Evolutionary conservation across 2,888 invertebrate genomes (phyloP).

Genomic region (Scotopteryx bipunctaria): DNA sequence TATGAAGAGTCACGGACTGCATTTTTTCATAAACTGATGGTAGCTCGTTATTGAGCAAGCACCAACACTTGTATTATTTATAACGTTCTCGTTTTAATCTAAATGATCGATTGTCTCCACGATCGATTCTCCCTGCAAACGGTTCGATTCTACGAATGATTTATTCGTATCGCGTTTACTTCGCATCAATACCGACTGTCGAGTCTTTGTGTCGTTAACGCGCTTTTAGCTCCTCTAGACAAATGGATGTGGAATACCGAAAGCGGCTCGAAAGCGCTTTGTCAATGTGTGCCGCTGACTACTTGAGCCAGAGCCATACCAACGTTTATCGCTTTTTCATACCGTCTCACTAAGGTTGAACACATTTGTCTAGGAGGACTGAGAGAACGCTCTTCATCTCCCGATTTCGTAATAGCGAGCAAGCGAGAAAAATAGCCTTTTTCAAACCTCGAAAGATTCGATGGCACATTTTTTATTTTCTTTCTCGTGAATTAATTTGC

Average conservation of each 20-base stretch:
- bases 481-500: constrained; percentile 70
- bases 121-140: constrained; percentile 59
- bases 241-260: constrained; percentile 3
- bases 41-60: no score
- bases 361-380: constrained; percentile 1
- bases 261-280: not conserved
- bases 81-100: constrained; percentile 46
- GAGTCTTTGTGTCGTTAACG: constrained; percentile 60
- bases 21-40: no score
- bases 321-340: no score
- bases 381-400: constrained; percentile 43
- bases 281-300: not conserved
- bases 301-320: not conserved
- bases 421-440: constrained; percentile 60
- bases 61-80: constrained; percentile 38
- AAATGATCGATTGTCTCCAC: constrained; percentile 56
- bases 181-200: constrained; percentile 50
- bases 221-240: constrained; percentile 36
- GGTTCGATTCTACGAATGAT: constrained; percentile 62
- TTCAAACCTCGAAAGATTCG: constrained; percentile 55
- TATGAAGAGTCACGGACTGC: no score
- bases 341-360: no score
- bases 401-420: constrained; percentile 54
- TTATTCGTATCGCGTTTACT: constrained; percentile 66
- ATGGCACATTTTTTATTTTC: constrained; percentile 53